Conservation (phyloP, 2,113 vertebrate species). For the Kryptolebias marmoratus region DNA sequence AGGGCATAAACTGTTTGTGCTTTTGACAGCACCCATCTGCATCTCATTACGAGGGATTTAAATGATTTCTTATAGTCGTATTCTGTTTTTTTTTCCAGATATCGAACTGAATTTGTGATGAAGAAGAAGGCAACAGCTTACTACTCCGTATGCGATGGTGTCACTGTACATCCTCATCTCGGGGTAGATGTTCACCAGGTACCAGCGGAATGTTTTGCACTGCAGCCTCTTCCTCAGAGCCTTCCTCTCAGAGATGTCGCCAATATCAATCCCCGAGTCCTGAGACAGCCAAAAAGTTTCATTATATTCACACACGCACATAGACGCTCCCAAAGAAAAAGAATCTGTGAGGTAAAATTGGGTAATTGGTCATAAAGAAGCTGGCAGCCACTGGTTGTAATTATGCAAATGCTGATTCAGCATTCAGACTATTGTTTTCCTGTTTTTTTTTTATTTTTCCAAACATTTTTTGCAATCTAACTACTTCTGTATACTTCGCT, state of each 20-base stretch:
- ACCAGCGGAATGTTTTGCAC: slow-evolving; percentile 98
- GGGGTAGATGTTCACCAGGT: slow-evolving; percentile 96
- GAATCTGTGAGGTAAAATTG: slow-evolving; percentile 32
- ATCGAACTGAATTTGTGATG: slow-evolving; percentile 31
- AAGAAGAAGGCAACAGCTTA: slow-evolving; percentile 76
- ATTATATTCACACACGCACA: slow-evolving; percentile 5
- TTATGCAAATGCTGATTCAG: slow-evolving; percentile 26
- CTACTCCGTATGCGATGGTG: slow-evolving; percentile 92
- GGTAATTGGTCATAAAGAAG: slow-evolving; percentile 25
- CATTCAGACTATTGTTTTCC: background rate
- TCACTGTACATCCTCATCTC: slow-evolving; percentile 98
- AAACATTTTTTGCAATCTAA: too few species aligned
- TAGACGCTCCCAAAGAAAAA: background rate
- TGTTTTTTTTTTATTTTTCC: too few species aligned
- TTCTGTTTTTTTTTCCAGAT: slow-evolving; percentile 25
- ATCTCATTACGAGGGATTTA: slow-evolving; percentile 35
- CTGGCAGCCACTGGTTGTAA: slow-evolving; percentile 28
- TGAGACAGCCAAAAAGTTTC: slow-evolving; percentile 61
- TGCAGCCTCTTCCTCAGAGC: slow-evolving; percentile 93
- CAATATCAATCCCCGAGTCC: slow-evolving; percentile 97
- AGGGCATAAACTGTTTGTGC: slow-evolving; percentile 15
- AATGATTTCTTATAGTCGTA: slow-evolving; percentile 42
- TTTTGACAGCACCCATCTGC: slow-evolving; percentile 39
- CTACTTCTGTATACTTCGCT: too few species aligned
- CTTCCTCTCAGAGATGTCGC: slow-evolving; percentile 92